A percentile compares a stretch with the other conserved stretches of the same genome.
Evolutionary conservation across 2,113 vertebrate species (phyloP).

Genomic region (Rhynchopsitta pachyrhyncha): DNA sequence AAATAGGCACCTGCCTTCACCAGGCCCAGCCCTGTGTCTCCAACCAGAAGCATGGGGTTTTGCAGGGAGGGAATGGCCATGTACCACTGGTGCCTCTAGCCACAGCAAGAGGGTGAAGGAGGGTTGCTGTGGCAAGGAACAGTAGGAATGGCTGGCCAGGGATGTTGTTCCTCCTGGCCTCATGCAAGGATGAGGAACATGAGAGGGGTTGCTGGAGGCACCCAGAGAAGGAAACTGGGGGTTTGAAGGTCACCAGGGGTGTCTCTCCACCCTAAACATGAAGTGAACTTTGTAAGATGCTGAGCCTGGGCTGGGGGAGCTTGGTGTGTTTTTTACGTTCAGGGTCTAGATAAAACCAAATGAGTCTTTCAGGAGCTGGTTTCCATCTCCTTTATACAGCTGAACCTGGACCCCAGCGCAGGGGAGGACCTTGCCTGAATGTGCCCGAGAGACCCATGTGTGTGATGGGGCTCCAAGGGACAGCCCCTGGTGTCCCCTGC

Average conservation of each 20-base stretch:
- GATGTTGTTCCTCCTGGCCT: not conserved
- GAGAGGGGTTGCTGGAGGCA: not conserved
- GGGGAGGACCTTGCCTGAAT: not conserved
- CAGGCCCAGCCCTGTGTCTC: accelerated
- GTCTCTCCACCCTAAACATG: not conserved
- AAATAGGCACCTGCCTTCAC: accelerated
- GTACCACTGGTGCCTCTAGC: accelerated
- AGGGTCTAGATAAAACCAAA: not conserved
- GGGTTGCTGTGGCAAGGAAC: accelerated
- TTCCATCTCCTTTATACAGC: not conserved
- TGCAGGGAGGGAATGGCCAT: accelerated
- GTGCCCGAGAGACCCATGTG: not conserved
- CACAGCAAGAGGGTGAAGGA: accelerated
- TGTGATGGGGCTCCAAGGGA: accelerated
- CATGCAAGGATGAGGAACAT: accelerated
- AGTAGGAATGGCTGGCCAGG: not conserved
- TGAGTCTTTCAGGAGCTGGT: not conserved
- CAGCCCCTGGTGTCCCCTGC: accelerated
- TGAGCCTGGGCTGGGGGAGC: not conserved
- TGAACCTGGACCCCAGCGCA: not conserved
- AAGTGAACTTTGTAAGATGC: not conserved
- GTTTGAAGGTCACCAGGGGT: not conserved
- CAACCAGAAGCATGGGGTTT: not conserved
- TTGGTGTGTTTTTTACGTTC: not conserved
- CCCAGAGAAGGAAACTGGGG: not conserved